Base-by-base conservation (phyloP, 2,797 vertebrate species). In the Rhincodon typus region DNA sequence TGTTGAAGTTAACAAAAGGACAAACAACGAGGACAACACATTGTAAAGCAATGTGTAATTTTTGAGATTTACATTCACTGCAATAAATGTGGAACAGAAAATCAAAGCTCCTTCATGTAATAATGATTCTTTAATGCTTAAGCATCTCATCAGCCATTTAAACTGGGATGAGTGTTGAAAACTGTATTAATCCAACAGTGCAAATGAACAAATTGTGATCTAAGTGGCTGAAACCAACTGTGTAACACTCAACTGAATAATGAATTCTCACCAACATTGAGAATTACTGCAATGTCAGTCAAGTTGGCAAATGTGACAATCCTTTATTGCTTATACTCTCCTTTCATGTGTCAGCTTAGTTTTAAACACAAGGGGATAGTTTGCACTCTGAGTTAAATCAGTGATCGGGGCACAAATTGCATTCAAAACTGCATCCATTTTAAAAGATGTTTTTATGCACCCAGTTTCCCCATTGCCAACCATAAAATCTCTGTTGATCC, bases 221-320 rank as follows among this genome's bases (percentile, higher is more conserved):
- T 66, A 91, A 91, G 62, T 91, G 88, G 30, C 88, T 91, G 88
- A 91, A 91, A 38, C 57, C 34, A 91, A 66, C 57, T 66, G 53
- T 62, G 50, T 91, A 7, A 91, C 62, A 66, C 19, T 17, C 38
- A 0, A 34, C 21, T 19, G 57, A 66, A 38, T 91, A 17, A 34
- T 38, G 34, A 62, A 91, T 17, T 30, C 86, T 30, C 30, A 50
- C 30, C 53, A 62, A 15, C 6, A 30, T 13, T 62, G 12, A 4
- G 87, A 62, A 57, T 42, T 8, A 1, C 3, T 88, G 53, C 15
- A 62, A 66, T n/a, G 19, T 23, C 57, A 66, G 57, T 87, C 46
- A 10, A 53, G 3, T 7, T 66, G 34, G 57, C 34, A 91, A 66
- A 62, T 3, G 57, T 91, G 17, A 30, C 57, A 66, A 23, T 91